phyloP scores from a whole-genome alignment of 1,140 invertebrate genomes.

The Aricia agestis region DNA sequence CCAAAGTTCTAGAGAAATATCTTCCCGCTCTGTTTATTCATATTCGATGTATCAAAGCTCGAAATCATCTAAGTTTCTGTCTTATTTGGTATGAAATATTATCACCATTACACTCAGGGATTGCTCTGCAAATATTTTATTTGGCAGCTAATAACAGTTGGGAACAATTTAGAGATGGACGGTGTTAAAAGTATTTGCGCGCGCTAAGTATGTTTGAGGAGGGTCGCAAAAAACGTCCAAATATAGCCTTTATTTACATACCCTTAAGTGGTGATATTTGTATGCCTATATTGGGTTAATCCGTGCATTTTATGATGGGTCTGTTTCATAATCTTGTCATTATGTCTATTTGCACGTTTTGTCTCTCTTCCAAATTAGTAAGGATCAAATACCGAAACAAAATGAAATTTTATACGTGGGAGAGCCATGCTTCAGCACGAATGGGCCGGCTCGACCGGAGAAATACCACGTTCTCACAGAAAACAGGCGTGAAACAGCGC shows the following conservation, averaged over 20 bases:
- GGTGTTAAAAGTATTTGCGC: not conserved
- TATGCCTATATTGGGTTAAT: not conserved
- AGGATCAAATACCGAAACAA: no score
- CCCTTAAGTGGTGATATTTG: not conserved
- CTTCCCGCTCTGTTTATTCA: no score
- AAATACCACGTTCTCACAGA: no score
- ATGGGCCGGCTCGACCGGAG: no score
- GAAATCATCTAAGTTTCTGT: not conserved
- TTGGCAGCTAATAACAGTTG: not conserved
- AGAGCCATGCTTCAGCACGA: no score
- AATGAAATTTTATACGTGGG: no score
- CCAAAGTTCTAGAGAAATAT: no score
- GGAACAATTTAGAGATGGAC: not conserved
- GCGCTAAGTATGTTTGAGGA: not conserved
- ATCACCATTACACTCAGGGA: not conserved
- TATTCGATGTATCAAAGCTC: not conserved
- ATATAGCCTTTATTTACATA: not conserved
- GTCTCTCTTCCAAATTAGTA: no score
- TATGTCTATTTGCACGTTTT: no score
- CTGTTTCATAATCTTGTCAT: not conserved
- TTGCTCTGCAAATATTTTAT: not conserved
- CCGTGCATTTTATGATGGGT: not conserved
- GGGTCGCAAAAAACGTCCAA: not conserved
- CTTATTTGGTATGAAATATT: not conserved
- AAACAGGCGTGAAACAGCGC: no score